Percentiles rank a stretch among this genome's conserved stretches.
phyloP scores from a whole-genome alignment of 2,113 vertebrate species.

The Anarhynchus alexandrinus region DNA sequence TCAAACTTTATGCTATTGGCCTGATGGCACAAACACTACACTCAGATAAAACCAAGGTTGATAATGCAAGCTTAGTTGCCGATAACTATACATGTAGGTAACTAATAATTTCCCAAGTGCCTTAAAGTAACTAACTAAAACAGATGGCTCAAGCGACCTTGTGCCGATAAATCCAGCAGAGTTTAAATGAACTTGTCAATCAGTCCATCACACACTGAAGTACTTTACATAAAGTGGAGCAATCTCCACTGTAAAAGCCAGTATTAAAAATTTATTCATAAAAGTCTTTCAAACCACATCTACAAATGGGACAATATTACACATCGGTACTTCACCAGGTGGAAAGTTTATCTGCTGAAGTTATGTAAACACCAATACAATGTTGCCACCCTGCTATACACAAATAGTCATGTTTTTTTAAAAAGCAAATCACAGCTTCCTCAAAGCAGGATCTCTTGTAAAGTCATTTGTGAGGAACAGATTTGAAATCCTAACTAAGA shows the following conservation, averaged over 20 bases:
- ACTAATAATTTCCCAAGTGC: not conserved
- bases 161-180: not conserved
- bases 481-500: not conserved
- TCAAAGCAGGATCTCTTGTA: not conserved
- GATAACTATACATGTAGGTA: not conserved
- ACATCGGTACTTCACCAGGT: not conserved
- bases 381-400: not conserved
- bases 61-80: not conserved
- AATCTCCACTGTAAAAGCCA: not conserved
- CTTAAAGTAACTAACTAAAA: not conserved
- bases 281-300: not conserved
- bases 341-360: not conserved
- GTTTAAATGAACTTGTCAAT: not conserved
- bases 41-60: not conserved
- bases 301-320: not conserved
- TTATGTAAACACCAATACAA: not conserved
- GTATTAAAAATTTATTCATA: not conserved
- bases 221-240: fast-evolving
- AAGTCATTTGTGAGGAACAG: not conserved
- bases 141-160: not conserved
- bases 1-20: not conserved
- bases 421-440: not conserved
- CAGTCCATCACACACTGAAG: not conserved
- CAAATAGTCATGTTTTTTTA: not conserved
- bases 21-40: not conserved